Base-by-base conservation (phyloP, 2,888 invertebrate genomes). In the Bombylius major region DNA sequence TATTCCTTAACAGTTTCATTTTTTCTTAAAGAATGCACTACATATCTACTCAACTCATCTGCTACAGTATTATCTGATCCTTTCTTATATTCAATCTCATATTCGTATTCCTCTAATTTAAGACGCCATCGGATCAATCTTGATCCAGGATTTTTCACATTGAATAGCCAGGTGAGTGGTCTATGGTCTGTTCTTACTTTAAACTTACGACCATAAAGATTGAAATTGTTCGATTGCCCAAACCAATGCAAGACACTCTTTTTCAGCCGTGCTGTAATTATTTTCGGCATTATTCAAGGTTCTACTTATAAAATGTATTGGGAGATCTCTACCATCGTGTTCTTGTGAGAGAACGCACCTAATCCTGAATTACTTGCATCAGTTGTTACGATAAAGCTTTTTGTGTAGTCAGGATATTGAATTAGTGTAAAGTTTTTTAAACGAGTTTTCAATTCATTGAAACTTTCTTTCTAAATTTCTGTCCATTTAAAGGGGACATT, bases 291-390 rank as follows among this genome's bases (percentile, higher is more conserved):
- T 23, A 23, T 23, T 23, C 23, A 23, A 23, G 23, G 23, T 23
- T 23, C 23, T 23, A 23, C 23, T 23, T 23, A 23, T 23, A 23
- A 23, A 42, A 42, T 11, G 11, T 11, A 42, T 42, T 42, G 39
- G 39, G 11, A 11, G 39, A 8, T 11, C 8, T 11, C 11, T 42
- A 50, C 62, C 57, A 7, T n/a, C 6, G 33, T 56, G 54, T 33
- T 32, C 44, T 51, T 64, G 63, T 32, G 65, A 9, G 13, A 64
- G 47, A 9, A 65, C 57, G 8, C 57, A 14, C 65, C 66, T 55
- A 55, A 65, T 3, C 65, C 65, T 3, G 13, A 7, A 4, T 57
- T 9, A 56, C 62, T 61, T 3, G 65, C 66, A 57, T 67, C 66
- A 23, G 23, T 23, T 23, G 23, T 23, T 23, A 32, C 61, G 62